phyloP scores from a whole-genome alignment of 2,888 invertebrate species.

The Diarsia dahlii region DNA sequence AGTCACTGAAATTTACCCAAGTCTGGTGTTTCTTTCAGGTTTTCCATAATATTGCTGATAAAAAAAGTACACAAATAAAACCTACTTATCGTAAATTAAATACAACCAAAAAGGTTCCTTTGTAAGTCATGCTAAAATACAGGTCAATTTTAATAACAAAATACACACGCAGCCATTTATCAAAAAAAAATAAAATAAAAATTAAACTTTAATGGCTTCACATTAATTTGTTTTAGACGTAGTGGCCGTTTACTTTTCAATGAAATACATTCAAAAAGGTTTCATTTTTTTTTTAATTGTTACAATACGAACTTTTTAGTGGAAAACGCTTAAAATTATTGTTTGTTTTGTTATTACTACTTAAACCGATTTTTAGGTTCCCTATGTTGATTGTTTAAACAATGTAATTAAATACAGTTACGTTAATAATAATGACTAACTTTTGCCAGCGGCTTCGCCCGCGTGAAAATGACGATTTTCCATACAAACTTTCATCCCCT shows the following conservation, averaged over 20 bases:
- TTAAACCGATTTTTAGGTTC: too few species aligned
- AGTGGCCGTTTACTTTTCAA: conserved; percentile 3
- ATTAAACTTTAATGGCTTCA: conserved; percentile 22
- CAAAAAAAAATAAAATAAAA: conserved; percentile 6
- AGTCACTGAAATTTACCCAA: neutral
- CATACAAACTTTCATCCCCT: too few species aligned
- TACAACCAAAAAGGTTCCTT: neutral
- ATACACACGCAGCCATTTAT: neutral
- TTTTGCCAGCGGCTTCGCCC: too few species aligned
- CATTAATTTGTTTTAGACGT: neutral
- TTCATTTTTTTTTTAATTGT: neutral
- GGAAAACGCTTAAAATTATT: too few species aligned
- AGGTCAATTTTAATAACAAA: conserved; percentile 1
- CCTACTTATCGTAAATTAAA: neutral
- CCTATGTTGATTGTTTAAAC: neutral
- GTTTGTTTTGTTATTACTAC: too few species aligned
- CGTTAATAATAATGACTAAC: too few species aligned
- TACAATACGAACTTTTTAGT: too few species aligned
- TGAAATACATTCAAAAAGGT: neutral
- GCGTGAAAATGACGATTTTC: too few species aligned
- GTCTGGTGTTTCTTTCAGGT: too few species aligned
- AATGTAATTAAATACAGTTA: neutral
- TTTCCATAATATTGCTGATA: too few species aligned
- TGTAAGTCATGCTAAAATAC: neutral
- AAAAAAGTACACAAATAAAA: neutral